These are phyloP conservation scores for Notocelia uddmanniana DNA, from an alignment of 2,888 invertebrate species.

Conservation along the genomic window DNA sequence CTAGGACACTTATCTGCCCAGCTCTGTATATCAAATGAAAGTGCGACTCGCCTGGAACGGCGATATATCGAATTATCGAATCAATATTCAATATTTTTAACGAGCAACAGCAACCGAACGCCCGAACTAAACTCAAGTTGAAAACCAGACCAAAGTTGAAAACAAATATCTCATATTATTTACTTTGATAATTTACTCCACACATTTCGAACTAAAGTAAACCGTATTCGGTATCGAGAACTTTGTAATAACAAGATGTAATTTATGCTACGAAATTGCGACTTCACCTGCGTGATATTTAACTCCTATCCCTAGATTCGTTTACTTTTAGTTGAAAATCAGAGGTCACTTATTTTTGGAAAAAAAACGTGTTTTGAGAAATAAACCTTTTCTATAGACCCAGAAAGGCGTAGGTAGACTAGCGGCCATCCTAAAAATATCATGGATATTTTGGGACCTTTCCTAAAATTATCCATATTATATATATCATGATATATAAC, in stretches of 20 bases:
- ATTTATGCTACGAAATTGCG: slow-evolving; percentile 25
- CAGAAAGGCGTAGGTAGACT: not conserved
- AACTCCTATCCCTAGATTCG: slow-evolving; percentile 9
- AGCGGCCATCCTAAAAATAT: not conserved
- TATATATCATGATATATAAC: no score
- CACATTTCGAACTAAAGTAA: slow-evolving; percentile 26
- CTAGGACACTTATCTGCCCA: no score
- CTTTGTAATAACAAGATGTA: slow-evolving; percentile 44
- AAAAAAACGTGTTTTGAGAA: no score
- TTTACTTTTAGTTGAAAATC: slow-evolving; percentile 12
- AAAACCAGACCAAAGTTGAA: slow-evolving; percentile 18
- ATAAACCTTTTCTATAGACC: not conserved
- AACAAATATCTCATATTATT: slow-evolving; percentile 33
- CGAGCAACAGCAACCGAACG: no score
- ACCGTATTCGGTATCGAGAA: slow-evolving; percentile 35
- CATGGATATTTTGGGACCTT: not conserved
- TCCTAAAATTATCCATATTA: no score
- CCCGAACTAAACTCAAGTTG: not conserved
- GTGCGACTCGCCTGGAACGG: not conserved
- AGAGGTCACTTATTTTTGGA: not conserved
- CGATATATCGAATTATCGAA: not conserved
- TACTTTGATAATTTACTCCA: slow-evolving; percentile 20
- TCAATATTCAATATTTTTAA: slow-evolving; percentile 9
- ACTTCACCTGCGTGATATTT: slow-evolving; percentile 29
- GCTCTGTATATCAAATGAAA: no score